phyloP scores from a whole-genome alignment of 2,113 vertebrate genomes.

The Myrmecobius fasciatus region DNA sequence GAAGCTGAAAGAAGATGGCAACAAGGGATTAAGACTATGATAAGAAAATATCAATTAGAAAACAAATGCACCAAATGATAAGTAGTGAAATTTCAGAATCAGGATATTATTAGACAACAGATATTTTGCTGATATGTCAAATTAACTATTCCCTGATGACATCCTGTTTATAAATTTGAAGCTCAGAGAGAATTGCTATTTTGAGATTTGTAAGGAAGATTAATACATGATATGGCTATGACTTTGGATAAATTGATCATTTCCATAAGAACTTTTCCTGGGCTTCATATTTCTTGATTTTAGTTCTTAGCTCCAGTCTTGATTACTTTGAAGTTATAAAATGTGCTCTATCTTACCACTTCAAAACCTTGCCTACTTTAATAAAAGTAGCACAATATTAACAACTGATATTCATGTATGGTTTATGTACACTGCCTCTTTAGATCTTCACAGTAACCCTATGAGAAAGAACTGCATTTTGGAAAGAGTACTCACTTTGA shows the following conservation, averaged over 20 bases:
- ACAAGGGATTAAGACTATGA: conserved; percentile 9
- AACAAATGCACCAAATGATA: conserved; percentile 58
- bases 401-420: not conserved
- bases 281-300: conserved; percentile 3
- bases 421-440: not conserved
- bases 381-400: not conserved
- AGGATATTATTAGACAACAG: conserved; percentile 26
- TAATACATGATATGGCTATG: not conserved
- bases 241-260: not conserved
- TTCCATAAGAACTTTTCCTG: not conserved
- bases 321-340: conserved; percentile 6
- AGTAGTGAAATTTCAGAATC: conserved; percentile 35
- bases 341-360: conserved; percentile 7
- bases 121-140: conserved; percentile 52
- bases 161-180: conserved; percentile 28
- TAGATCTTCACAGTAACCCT: not conserved
- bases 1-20: conserved; percentile 57
- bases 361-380: not conserved
- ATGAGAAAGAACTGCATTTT: not conserved
- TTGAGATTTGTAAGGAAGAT: conserved; percentile 18
- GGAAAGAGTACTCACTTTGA: not conserved
- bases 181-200: not conserved
- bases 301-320: conserved; percentile 3
- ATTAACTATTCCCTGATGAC: conserved; percentile 25
- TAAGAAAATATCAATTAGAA: conserved; percentile 52